These are phyloP conservation scores for Hylaeus volcanicus DNA, from an alignment of 1,140 invertebrate genomes.

Conservation along the genomic window DNA sequence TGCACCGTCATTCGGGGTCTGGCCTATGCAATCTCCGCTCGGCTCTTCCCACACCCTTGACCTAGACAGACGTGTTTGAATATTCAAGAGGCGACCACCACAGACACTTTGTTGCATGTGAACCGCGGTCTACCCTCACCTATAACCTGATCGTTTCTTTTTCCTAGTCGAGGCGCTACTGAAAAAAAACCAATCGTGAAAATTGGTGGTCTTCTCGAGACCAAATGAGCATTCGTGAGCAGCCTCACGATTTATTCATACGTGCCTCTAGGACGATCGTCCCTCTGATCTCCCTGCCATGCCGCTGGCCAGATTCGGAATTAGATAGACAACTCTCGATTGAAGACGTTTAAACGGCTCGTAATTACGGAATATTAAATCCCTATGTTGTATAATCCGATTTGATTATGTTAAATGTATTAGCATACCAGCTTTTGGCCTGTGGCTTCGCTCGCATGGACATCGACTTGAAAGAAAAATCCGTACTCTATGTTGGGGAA, in stretches of 20 bases:
- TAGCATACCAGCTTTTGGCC: constrained; percentile 5
- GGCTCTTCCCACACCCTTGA: constrained; percentile 54
- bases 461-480: too few species aligned
- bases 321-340: constrained; percentile 7
- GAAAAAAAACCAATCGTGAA: constrained; percentile 50
- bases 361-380: constrained; percentile 25
- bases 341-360: not conserved
- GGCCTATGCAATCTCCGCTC: constrained; percentile 11
- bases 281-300: not conserved
- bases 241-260: constrained; percentile 41
- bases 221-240: constrained; percentile 17
- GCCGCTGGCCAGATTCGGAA: not conserved
- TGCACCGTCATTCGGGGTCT: too few species aligned
- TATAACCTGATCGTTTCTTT: not conserved
- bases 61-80: constrained; percentile 55
- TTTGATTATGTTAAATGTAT: constrained; percentile 4
- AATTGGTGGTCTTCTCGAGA: constrained; percentile 22
- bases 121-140: constrained; percentile 26
- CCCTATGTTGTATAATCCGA: constrained; percentile 5
- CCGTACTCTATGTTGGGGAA: too few species aligned
- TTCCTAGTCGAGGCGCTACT: not conserved
- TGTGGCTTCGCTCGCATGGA: too few species aligned
- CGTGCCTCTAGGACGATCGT: not conserved
- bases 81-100: constrained; percentile 53
- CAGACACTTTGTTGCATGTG: constrained; percentile 45